Evolutionary conservation across 2,888 invertebrate genomes (phyloP).

Genomic region (Bellardia pandia): DNA sequence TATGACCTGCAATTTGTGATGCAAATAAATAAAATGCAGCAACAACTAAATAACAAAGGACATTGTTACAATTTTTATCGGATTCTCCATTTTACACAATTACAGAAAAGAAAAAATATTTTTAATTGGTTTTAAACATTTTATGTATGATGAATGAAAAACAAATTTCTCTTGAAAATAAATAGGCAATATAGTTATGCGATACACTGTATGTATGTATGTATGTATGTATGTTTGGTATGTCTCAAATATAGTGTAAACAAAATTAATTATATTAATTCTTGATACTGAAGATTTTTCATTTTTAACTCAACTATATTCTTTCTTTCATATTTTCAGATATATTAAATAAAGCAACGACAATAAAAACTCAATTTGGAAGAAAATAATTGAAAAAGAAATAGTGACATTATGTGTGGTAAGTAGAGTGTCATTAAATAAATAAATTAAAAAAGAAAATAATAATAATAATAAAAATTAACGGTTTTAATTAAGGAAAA

Average conservation of each 20-base stretch:
- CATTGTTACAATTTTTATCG: too few species aligned
- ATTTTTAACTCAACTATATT: constrained; percentile 13
- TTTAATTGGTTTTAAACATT: too few species aligned
- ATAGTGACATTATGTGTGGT: constrained; percentile 66
- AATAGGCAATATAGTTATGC: too few species aligned
- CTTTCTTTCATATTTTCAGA: constrained; percentile 27
- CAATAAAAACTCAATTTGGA: constrained; percentile 32
- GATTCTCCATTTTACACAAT: too few species aligned
- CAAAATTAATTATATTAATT: constrained; percentile 34
- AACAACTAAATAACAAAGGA: too few species aligned
- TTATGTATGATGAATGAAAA: too few species aligned
- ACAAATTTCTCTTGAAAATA: too few species aligned
- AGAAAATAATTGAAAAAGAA: constrained; percentile 60
- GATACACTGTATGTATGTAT: not conserved
- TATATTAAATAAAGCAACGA: constrained; percentile 8
- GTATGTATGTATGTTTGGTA: constrained; percentile 1
- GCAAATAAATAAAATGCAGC: too few species aligned
- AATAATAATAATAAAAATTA: constrained; percentile 9
- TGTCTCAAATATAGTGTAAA: not conserved
- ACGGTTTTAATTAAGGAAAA: constrained; percentile 42
- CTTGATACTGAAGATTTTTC: constrained; percentile 26
- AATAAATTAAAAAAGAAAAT: constrained; percentile 3
- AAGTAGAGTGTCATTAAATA: constrained; percentile 58
- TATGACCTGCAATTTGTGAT: too few species aligned
- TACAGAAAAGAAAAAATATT: too few species aligned